Base-by-base conservation (phyloP, 2,888 invertebrate genomes). In the Heliconius ethilla region DNA sequence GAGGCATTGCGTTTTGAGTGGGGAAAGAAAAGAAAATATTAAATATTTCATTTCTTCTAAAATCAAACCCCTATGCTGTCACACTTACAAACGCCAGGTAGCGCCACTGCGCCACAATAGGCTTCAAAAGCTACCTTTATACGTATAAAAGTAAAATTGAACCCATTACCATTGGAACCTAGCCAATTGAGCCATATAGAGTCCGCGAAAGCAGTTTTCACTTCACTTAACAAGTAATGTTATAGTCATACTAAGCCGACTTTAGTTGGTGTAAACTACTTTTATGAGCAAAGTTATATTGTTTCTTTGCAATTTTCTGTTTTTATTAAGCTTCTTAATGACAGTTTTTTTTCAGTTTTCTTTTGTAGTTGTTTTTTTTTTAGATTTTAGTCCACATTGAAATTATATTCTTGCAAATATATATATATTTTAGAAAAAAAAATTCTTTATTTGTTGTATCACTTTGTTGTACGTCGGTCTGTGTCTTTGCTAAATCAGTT, bases 201-300 rank as follows among this genome's bases (percentile, higher is more conserved):
- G 1, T 6, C 63, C 3, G 27, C 27, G 27, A 27, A 27, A 27
- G 27, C 27, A 59, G n/a, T 33, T 37, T 51, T 59, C 13, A 59
- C 15, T 29, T 22, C n/a, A 55, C n/a, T 55, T 29, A 33, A 22
- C 59, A n/a, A n/a, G 9, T 72, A 59, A 72, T 33, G 27, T 63
- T 27, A 63, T 27, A 25, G 72, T 59, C 55, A 72, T 59, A 59
- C 3, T 55, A 22, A 59, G 33, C 37, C 59, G 72, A n/a, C 22
- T 55, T 59, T 72, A 72, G 59, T 72, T 55, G 37, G 55, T 59
- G 59, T 59, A 59, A 72, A 59, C 59, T 33, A 59, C 59, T 72
- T 72, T 72, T 59, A 59, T 72, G 55, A 55, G 33, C 25, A n/a
- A 72, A 72, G 15, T 72, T 72, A 33, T 59, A 59, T 59, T 72